Evolutionary conservation across 2,888 invertebrate species (phyloP).

Genomic region (Caenorhabditis doughertyi): DNA sequence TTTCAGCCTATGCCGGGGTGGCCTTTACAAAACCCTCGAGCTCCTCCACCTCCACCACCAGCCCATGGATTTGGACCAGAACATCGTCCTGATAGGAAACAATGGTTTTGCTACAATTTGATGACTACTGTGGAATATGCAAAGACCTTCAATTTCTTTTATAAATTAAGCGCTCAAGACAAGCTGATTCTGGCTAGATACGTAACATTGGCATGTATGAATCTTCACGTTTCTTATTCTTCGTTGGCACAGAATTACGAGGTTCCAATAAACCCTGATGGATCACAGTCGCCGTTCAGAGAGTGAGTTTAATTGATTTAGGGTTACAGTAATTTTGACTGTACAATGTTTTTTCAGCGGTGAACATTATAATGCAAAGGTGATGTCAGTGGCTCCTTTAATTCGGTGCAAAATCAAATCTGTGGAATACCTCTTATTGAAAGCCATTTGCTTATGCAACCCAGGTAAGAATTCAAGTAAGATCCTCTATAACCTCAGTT

Average conservation of each 20-base stretch:
- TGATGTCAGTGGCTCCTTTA: slow-evolving; percentile 39
- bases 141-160: slow-evolving; percentile 46
- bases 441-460: slow-evolving; percentile 46
- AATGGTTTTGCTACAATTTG: slow-evolving; percentile 37
- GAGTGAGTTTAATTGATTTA: slow-evolving; percentile 4
- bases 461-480: slow-evolving; percentile 28
- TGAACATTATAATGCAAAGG: neutral
- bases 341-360: slow-evolving; percentile 16
- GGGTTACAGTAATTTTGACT: neutral
- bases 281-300: neutral
- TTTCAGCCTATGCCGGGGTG: slow-evolving; percentile 46
- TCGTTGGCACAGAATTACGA: slow-evolving; percentile 15
- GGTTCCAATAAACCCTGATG: slow-evolving; percentile 27
- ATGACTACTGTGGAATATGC: slow-evolving; percentile 55
- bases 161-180: slow-evolving; percentile 22
- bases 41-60: neutral
- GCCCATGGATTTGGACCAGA: neutral
- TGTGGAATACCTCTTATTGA: slow-evolving; percentile 34
- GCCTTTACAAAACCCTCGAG: neutral
- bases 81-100: slow-evolving; percentile 9
- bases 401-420: slow-evolving; percentile 27
- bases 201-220: slow-evolving; percentile 37
- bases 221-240: slow-evolving; percentile 38
- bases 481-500: too few relatives aligned
- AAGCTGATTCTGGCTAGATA: slow-evolving; percentile 17